A percentile compares a stretch with the other conserved stretches of the same genome.
These are phyloP conservation scores for Eucidaris tribuloides DNA, from an alignment of 35 echinoderm and acorn worm genomes.

Conservation along the genomic window DNA sequence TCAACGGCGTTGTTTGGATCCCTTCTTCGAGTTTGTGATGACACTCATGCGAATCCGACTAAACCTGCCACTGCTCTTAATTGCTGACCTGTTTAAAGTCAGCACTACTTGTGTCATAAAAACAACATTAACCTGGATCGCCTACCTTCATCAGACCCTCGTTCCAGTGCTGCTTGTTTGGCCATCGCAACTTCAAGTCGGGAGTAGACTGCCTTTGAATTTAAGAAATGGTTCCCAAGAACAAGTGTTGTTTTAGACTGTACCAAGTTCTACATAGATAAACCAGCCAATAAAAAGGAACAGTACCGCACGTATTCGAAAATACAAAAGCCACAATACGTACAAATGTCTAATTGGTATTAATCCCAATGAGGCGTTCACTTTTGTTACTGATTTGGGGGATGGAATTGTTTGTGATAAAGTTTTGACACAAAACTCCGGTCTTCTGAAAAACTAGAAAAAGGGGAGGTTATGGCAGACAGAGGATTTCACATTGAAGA, in stretches of 20 bases:
- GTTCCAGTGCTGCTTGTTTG: slow-evolving; percentile 23
- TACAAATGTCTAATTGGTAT: slow-evolving; percentile 31
- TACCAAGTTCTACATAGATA: slow-evolving; percentile 27
- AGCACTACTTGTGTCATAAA: background rate
- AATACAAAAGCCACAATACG: slow-evolving; percentile 47
- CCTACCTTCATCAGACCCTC: slow-evolving; percentile 29
- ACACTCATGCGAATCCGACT: slow-evolving; percentile 17
- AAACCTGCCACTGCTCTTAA: background rate
- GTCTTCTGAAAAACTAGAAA: slow-evolving; percentile 9
- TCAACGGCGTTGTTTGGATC: background rate
- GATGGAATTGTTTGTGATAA: slow-evolving; percentile 36
- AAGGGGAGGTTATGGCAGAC: slow-evolving; percentile 45
- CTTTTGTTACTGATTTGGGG: slow-evolving; percentile 21
- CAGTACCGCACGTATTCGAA: slow-evolving; percentile 31
- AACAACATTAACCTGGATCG: slow-evolving; percentile 27
- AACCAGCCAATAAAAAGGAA: slow-evolving; percentile 6
- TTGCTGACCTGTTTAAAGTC: slow-evolving; percentile 33
- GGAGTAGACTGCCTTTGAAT: slow-evolving; percentile 11
- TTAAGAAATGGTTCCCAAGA: background rate
- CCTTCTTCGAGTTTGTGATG: slow-evolving; percentile 21
- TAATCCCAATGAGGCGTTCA: slow-evolving; percentile 17
- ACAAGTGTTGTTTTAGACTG: slow-evolving; percentile 41
- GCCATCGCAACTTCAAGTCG: slow-evolving; percentile 15
- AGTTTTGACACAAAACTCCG: slow-evolving; percentile 8
- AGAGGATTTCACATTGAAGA: slow-evolving; percentile 40